Base-by-base conservation (phyloP, 2,888 invertebrate genomes). In the Phoenoteleia sp. region DNA sequence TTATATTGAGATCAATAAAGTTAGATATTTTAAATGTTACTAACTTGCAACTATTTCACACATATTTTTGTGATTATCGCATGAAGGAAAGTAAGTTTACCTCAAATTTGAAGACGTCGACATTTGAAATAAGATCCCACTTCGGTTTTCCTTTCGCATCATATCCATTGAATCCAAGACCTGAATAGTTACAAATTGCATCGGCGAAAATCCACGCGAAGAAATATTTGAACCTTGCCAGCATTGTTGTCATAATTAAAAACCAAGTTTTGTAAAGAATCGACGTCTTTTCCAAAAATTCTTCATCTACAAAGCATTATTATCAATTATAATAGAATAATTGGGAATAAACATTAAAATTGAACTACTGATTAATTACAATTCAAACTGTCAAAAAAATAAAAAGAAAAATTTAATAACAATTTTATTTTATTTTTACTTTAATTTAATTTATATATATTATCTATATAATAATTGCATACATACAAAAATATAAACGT, bases 201-300 rank as follows among this genome's bases (percentile, higher is more conserved):
- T 99, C 99, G 5, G 98, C 98, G 90, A 99, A 95, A 77, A 98
- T 95, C 99, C 99, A 99, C n/a, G 98, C 99, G 93, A 98, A 98
- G 94, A 99, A 99, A 95, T 99, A 99, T 95, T 98, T 99, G 94
- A 97, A 97, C 87, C 99, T 96, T 81, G 96, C 96, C 83, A 97
- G 95, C 87, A 97, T 95, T 66, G 98, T 98, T 54, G 97, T 95
- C 86, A 96, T 94, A 90, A 96, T 94, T 87, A 98, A 94, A 94
- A 97, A 98, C 93, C 97, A 96, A 91, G 97, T 96, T 93, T 96
- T 96, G 87, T 96, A 95, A 29, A 95, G 84, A 60, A 96, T 92
- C 17, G 95, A 94, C 17, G 95, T 95, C 72, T 95, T 94, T 36
- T 95, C 92, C 69, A 96, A 91, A 92, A 97, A 97, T 79, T 95